phyloP scores from a whole-genome alignment of 2,888 invertebrate species.

The Gymnocheta viridis region DNA sequence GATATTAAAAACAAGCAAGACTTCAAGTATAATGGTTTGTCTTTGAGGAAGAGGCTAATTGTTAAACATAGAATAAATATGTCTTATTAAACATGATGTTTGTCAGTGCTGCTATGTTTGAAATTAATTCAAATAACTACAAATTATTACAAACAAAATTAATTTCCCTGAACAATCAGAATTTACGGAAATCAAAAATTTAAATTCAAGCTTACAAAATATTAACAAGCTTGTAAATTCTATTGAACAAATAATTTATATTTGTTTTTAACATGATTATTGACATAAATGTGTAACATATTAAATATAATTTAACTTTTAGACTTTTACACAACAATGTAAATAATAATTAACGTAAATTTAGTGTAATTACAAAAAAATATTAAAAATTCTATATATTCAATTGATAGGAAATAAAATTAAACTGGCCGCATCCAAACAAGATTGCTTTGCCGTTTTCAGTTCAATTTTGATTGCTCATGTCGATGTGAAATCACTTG shows the following conservation, averaged over 20 bases:
- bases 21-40: not conserved
- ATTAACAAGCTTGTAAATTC: conserved; percentile 1
- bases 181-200: not conserved
- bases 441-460: too few relatives aligned
- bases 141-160: not conserved
- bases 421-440: too few relatives aligned
- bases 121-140: not conserved
- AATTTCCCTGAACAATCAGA: not conserved
- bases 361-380: too few relatives aligned
- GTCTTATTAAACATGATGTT: not conserved
- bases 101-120: not conserved
- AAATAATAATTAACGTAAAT: too few relatives aligned
- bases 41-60: too few relatives aligned
- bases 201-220: conserved; percentile 9
- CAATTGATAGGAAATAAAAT: too few relatives aligned
- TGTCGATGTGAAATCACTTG: too few relatives aligned
- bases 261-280: not conserved
- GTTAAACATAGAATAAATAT: not conserved
- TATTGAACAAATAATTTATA: not conserved
- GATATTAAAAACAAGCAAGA: too few relatives aligned
- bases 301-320: not conserved
- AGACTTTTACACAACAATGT: not conserved
- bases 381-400: too few relatives aligned
- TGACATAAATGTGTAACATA: not conserved
- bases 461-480: too few relatives aligned